These are phyloP conservation scores for Sisor rabdophorus DNA, from an alignment of 2,113 vertebrate species.

Conservation along the genomic window DNA sequence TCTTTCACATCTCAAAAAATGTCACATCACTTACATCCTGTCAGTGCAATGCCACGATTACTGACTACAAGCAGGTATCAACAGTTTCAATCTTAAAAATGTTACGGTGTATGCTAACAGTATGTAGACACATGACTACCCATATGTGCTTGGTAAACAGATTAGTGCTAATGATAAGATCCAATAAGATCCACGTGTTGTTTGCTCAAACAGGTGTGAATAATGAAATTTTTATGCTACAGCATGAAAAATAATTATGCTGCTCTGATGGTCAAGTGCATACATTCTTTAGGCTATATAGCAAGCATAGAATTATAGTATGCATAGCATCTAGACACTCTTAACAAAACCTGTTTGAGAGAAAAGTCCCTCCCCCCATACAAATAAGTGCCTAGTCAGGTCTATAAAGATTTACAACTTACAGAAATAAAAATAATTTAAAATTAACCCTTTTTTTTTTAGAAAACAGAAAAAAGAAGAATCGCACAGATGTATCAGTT, in stretches of 20 bases:
- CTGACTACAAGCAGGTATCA: background rate
- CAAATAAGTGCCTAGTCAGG: background rate
- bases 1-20: background rate
- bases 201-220: background rate
- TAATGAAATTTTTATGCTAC: background rate
- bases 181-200: background rate
- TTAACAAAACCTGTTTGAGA: background rate
- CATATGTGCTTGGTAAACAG: background rate
- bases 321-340: background rate
- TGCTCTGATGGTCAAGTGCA: too few species aligned
- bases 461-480: background rate
- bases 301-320: too few species aligned
- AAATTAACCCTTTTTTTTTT: background rate
- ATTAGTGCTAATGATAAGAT: background rate
- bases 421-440: background rate
- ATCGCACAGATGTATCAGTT: background rate
- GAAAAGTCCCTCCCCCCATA: background rate
- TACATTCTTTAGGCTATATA: background rate
- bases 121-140: background rate
- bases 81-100: background rate
- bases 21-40: background rate
- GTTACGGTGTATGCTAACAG: background rate
- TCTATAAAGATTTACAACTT: slow-evolving; percentile 1
- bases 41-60: background rate
- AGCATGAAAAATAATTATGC: background rate